These are phyloP conservation scores for Pyrocephalus nanus DNA, from an alignment of 2,797 vertebrate genomes.

Conservation along the genomic window DNA sequence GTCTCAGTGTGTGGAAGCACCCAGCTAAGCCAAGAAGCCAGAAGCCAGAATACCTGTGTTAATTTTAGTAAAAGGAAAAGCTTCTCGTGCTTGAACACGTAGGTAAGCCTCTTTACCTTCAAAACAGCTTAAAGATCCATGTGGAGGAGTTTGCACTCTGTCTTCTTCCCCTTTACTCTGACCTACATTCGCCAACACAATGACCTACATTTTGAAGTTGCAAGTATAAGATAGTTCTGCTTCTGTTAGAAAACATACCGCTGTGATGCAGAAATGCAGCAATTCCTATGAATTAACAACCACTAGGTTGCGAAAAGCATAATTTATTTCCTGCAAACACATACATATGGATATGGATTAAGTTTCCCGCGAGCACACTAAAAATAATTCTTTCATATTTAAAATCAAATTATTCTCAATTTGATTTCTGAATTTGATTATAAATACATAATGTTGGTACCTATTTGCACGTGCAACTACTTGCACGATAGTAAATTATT, in stretches of 20 bases:
- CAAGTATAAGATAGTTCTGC: constrained; percentile 28
- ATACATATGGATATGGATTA: constrained; percentile 33
- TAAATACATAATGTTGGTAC: not conserved
- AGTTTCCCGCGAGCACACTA: not conserved
- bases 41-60: constrained; percentile 28
- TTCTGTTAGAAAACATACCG: constrained; percentile 22
- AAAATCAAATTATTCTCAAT: constrained; percentile 15
- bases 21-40: constrained; percentile 40
- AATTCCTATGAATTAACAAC: constrained; percentile 1
- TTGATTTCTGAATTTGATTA: not conserved
- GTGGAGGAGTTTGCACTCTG: constrained; percentile 57
- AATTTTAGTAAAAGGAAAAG: constrained; percentile 73
- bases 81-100: constrained; percentile 63
- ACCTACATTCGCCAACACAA: constrained; percentile 61
- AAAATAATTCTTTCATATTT: constrained; percentile 37
- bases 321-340: constrained; percentile 12
- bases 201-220: constrained; percentile 65
- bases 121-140: constrained; percentile 62
- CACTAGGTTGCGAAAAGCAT: not conserved
- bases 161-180: constrained; percentile 59
- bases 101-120: constrained; percentile 65
- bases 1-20: constrained; percentile 10
- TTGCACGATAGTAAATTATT: not conserved
- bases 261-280: not conserved
- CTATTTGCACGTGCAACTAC: not conserved